A percentile compares a stretch with the other conserved stretches of the same genome.
Evolutionary conservation across 2,113 vertebrate species (phyloP).

Genomic region (Motacilla alba): DNA sequence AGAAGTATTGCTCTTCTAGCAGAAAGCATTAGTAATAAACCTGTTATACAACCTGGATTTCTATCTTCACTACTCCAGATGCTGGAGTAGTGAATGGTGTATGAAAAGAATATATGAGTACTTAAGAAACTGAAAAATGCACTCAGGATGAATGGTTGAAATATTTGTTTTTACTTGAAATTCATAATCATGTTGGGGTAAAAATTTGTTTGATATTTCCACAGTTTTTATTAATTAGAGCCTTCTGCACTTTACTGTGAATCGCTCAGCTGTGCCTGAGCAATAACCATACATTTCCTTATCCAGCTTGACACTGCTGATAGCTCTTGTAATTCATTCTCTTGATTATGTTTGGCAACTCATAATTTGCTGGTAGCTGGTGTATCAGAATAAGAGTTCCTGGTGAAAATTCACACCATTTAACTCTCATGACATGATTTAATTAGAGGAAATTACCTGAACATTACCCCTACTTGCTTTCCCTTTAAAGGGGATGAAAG

Average conservation of each 20-base stretch:
- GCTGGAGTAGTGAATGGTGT: neutral
- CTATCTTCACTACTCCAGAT: neutral
- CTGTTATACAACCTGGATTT: neutral
- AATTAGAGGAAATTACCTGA: constrained; percentile 10
- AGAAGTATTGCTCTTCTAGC: neutral
- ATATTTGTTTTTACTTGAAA: neutral
- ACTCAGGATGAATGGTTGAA: neutral
- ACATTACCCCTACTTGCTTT: neutral
- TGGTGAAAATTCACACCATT: neutral
- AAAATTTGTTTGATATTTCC: neutral
- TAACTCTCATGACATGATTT: neutral
- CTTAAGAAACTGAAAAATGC: neutral
- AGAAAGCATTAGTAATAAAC: neutral
- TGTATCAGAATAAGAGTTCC: neutral
- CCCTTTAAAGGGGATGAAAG: neutral
- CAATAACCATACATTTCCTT: constrained; percentile 5
- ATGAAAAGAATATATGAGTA: neutral
- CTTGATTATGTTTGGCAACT: constrained; percentile 49
- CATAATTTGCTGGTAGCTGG: constrained; percentile 29
- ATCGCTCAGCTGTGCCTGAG: neutral
- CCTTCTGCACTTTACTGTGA: neutral
- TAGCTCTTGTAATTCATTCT: constrained; percentile 33
- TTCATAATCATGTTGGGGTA: neutral
- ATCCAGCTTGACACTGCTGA: neutral
- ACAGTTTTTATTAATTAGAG: neutral